Evolutionary conservation across 2,113 vertebrate species (phyloP).

Genomic region (Crotalus viridis): DNA sequence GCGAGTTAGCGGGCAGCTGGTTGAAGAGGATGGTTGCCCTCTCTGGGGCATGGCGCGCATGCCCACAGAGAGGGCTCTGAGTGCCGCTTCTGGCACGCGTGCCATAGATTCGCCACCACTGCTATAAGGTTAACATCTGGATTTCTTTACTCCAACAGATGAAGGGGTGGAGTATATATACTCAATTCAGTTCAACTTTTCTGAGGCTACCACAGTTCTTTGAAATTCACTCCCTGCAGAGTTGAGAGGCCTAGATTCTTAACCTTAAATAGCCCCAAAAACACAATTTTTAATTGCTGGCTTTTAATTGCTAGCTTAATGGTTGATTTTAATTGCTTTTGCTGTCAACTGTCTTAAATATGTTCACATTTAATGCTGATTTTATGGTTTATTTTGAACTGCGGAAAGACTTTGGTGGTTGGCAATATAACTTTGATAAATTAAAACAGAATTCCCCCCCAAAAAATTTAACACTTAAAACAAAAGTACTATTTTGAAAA

Average conservation of each 20-base stretch:
- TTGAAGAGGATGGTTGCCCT: no score
- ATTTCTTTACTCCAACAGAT: background rate
- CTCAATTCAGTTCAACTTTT: background rate
- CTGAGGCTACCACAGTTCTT: background rate
- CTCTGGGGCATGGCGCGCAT: no score
- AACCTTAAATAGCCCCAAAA: background rate
- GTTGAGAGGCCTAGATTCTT: background rate
- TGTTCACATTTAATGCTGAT: background rate
- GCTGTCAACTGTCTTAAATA: background rate
- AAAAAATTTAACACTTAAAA: background rate
- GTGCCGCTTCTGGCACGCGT: no score
- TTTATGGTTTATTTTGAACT: background rate
- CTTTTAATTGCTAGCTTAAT: background rate
- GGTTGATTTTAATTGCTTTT: background rate
- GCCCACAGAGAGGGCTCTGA: no score
- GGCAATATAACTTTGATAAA: background rate
- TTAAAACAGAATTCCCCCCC: background rate
- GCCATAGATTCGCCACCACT: no score
- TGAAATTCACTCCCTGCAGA: background rate
- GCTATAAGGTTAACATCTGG: background rate
- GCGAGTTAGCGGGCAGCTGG: no score
- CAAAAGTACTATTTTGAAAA: background rate
- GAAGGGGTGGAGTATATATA: background rate
- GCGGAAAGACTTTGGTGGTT: background rate
- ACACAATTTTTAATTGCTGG: background rate